A percentile compares a stretch with the other conserved stretches of the same genome.
Conservation (phyloP, 2,113 vertebrate species). For the Sprattus sprattus region DNA sequence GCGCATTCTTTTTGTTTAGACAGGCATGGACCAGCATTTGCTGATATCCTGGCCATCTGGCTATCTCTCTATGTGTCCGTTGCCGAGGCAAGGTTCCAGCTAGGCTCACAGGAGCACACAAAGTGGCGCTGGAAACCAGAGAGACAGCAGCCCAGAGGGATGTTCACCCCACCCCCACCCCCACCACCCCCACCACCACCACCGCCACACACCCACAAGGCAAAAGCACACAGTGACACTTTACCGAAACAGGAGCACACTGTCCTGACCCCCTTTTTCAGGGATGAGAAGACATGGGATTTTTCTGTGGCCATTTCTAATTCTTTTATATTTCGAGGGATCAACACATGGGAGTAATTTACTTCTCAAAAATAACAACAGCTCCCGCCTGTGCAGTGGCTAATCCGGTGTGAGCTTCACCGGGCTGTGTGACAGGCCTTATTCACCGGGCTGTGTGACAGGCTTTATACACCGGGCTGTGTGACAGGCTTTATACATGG, state of each 20-base stretch:
- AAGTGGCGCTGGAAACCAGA: conserved; percentile 12
- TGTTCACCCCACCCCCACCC: not conserved
- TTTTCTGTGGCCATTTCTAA: not conserved
- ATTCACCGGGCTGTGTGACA: not conserved
- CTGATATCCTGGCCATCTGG: conserved; percentile 53
- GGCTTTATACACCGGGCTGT: not conserved
- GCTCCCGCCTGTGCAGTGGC: not conserved
- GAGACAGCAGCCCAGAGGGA: conserved; percentile 22
- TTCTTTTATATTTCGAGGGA: not conserved
- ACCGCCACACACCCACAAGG: not conserved
- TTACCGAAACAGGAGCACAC: not conserved
- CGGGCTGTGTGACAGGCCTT: not conserved
- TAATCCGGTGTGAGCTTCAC: not conserved
- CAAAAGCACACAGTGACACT: not conserved
- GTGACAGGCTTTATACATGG: not conserved
- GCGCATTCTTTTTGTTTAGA: conserved; percentile 41
- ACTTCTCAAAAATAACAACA: not conserved
- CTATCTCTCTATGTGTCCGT: conserved; percentile 43
- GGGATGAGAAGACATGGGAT: not conserved
- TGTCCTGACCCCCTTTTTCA: not conserved
- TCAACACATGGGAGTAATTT: not conserved
- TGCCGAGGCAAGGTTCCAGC: conserved; percentile 22
- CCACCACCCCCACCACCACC: not conserved
- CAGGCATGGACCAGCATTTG: conserved; percentile 28
- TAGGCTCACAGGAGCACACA: conserved; percentile 31